These are phyloP conservation scores for Pipistrellus pipistrellus DNA, from an alignment of 2,797 vertebrate species.

Conservation along the genomic window DNA sequence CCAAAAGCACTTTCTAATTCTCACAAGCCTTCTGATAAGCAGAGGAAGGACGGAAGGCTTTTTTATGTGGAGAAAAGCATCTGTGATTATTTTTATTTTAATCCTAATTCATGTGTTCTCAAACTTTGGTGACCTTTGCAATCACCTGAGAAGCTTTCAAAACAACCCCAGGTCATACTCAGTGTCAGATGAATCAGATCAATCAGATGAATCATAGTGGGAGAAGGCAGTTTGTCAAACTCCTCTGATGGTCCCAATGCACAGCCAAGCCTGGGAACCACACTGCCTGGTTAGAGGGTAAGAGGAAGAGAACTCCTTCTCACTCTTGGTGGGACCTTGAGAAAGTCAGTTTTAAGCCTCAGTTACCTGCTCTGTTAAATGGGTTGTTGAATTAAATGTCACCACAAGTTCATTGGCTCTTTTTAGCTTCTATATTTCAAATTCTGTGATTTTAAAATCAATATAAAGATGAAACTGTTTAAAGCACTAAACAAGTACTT, in stretches of 20 bases:
- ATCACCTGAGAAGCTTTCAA: background rate
- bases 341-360: background rate
- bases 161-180: background rate
- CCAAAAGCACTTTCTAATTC: background rate
- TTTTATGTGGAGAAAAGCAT: background rate
- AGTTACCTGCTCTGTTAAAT: constrained; percentile 14
- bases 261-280: background rate
- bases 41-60: background rate
- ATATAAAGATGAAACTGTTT: constrained; percentile 57
- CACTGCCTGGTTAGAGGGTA: background rate
- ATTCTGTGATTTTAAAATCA: constrained; percentile 68
- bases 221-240: background rate
- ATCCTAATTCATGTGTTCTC: background rate
- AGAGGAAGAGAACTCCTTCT: background rate
- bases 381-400: constrained; percentile 21
- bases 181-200: background rate
- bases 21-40: background rate
- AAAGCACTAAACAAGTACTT: constrained; percentile 80
- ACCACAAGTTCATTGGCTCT: background rate
- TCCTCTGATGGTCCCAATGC: background rate
- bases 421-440: constrained; percentile 11
- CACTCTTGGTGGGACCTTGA: background rate
- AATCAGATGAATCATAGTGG: background rate
- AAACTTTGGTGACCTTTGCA: background rate
- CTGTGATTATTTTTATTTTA: background rate